A percentile compares a stretch with the other conserved stretches of the same genome.
phyloP scores from a whole-genome alignment of 2,797 vertebrate genomes.

The Aphelocoma californica region DNA sequence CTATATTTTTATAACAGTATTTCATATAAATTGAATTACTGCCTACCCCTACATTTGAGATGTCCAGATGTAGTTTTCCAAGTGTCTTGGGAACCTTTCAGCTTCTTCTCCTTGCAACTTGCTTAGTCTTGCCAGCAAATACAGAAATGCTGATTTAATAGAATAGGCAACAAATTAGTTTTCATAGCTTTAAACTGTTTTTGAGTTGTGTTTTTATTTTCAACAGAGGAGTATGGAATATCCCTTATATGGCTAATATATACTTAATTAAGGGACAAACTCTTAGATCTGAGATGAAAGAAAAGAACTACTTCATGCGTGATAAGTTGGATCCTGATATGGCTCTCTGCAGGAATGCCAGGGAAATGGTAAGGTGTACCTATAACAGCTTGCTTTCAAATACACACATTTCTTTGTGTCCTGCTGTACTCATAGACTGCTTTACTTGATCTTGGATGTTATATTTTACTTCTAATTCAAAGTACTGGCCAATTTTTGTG shows the following conservation, averaged over 20 bases:
- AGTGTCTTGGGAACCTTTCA: neutral
- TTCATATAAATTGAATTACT: conserved; percentile 8
- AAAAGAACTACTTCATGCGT: conserved; percentile 91
- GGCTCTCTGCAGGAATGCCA: conserved; percentile 90
- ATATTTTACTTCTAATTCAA: conserved; percentile 47
- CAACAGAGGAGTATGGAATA: conserved; percentile 93
- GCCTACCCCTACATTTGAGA: neutral
- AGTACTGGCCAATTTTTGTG: conserved; percentile 79
- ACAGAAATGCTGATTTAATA: neutral
- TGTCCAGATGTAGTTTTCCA: neutral
- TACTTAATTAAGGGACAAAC: conserved; percentile 90
- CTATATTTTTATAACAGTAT: neutral
- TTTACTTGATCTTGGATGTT: conserved; percentile 21
- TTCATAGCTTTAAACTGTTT: conserved; percentile 61
- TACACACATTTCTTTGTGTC: neutral
- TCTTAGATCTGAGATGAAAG: conserved; percentile 89
- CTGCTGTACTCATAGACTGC: conserved; percentile 27
- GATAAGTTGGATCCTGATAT: conserved; percentile 96
- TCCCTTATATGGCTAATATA: conserved; percentile 93
- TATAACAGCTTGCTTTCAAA: neutral
- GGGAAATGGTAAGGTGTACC: conserved; percentile 88
- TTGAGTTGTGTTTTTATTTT: conserved; percentile 9
- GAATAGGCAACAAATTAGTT: neutral
- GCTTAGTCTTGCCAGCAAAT: neutral
- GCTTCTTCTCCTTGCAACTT: neutral